These are phyloP conservation scores for Oophaga pumilio DNA, from an alignment of 2,113 vertebrate genomes.

Conservation along the genomic window DNA sequence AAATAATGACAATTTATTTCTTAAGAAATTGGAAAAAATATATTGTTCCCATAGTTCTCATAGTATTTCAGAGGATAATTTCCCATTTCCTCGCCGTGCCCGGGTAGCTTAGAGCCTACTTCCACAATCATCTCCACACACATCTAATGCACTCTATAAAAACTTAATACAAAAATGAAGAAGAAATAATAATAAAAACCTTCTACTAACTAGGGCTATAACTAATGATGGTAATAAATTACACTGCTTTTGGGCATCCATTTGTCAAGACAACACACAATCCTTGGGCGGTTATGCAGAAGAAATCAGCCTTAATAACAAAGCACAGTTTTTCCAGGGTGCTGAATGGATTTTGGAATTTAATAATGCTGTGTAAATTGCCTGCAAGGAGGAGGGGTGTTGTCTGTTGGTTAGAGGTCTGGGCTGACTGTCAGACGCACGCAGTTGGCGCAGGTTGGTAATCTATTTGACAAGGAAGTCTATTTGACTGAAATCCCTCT, in stretches of 20 bases:
- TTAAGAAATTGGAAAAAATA: not conserved
- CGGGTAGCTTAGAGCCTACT: not conserved
- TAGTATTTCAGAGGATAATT: not conserved
- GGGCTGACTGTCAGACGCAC: not conserved
- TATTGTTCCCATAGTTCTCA: not conserved
- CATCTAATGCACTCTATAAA: slow-evolving; percentile 45
- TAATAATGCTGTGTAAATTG: slow-evolving; percentile 58
- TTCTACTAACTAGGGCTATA: slow-evolving; percentile 55
- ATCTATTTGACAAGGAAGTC: slow-evolving; percentile 5
- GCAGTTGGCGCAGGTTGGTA: slow-evolving; percentile 25
- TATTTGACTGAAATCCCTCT: not conserved
- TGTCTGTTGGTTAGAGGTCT: slow-evolving; percentile 46
- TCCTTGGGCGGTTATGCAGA: slow-evolving; percentile 59
- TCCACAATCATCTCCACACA: slow-evolving; percentile 5
- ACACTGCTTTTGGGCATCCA: slow-evolving; percentile 55
- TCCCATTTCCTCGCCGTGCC: not conserved
- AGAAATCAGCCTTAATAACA: slow-evolving; percentile 59
- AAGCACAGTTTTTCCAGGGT: slow-evolving; percentile 57
- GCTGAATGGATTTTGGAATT: slow-evolving; percentile 60
- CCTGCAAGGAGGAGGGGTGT: slow-evolving; percentile 55
- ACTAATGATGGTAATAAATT: slow-evolving; percentile 58
- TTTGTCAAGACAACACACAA: slow-evolving; percentile 54
- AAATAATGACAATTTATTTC: not conserved
- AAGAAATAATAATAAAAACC: slow-evolving; percentile 52
- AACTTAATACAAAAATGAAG: slow-evolving; percentile 48